Conservation (phyloP, 2,888 invertebrate species). For the Anorthoa munda region DNA sequence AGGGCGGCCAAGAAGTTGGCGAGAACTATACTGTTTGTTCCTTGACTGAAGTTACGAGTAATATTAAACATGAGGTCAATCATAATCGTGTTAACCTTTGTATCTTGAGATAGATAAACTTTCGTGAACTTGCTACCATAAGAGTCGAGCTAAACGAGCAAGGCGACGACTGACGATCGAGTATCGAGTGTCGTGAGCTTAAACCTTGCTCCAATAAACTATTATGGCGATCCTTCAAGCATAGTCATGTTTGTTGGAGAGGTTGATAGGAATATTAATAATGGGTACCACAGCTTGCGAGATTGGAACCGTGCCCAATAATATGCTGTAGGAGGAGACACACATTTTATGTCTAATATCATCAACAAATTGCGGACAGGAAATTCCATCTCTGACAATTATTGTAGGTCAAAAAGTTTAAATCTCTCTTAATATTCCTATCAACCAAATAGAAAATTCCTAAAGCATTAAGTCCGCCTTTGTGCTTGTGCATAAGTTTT, state of each 20-base stretch:
- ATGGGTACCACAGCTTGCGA: constrained; percentile 40
- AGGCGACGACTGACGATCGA: constrained; percentile 39
- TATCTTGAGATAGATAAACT: constrained; percentile 47
- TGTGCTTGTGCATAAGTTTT: too few relatives aligned
- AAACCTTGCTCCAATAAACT: constrained; percentile 32
- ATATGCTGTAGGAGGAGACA: background rate
- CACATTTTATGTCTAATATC: constrained; percentile 4
- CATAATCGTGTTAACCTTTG: constrained; percentile 48
- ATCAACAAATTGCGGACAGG: background rate
- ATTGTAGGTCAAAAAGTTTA: background rate
- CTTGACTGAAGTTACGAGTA: constrained; percentile 13
- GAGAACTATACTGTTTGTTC: background rate
- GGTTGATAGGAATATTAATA: constrained; percentile 52
- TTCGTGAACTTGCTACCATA: constrained; percentile 51
- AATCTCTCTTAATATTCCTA: constrained; percentile 4
- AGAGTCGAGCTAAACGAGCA: constrained; percentile 11
- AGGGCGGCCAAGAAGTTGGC: too few relatives aligned
- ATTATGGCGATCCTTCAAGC: constrained; percentile 29
- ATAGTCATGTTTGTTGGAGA: constrained; percentile 42
- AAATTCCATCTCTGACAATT: constrained; percentile 16
- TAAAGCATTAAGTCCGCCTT: too few relatives aligned
- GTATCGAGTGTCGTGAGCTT: constrained; percentile 36
- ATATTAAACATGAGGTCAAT: constrained; percentile 38
- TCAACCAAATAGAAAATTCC: too few relatives aligned
- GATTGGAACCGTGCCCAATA: constrained; percentile 40